Base-by-base conservation (phyloP, 2,113 vertebrate genomes). In the Cranoglanis bouderius region DNA sequence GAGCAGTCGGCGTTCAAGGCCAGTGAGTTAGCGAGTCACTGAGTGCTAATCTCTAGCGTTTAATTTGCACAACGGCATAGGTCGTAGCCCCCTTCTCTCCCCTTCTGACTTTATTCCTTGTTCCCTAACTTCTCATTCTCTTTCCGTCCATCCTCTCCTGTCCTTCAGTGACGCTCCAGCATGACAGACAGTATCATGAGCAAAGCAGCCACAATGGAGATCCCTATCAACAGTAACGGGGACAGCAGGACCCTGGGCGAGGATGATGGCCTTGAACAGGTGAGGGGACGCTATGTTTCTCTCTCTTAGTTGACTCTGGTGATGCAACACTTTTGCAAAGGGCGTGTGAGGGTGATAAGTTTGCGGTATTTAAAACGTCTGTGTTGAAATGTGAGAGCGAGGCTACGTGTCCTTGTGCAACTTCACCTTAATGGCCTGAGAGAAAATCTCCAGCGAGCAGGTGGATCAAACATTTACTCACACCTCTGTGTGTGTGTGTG, bases 141-240 rank as follows among this genome's bases (percentile, higher is more conserved):
- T 65, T 49, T 35, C 24, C 74, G n/a, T 77, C 81, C 26, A 87
- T 91, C 35, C 24, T 80, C 21, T 61, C 4, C 29, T 67, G 26
- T 83, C 38, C 53, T 49, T 4, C 90, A 92, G 90, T 57, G 24
- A 46, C 19, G 89, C 93, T 94, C 88, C 93, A 96, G 92, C 89
- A 99, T 99, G 98, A 96, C 97, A 9, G 98, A 99, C 85, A 96
- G 97, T 93, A 96, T 99, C 86, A 96, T 99, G 96, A 96, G 97
- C 93, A 99, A 99, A 93, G 98, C 98, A 0, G 98, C 98, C 90
- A 99, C 98, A 67, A 98, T 99, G 98, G 98, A 99, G 94, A 99
- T 99, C 93, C 97, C 98, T 53, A 99, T 99, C 94, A 97, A 97
- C 88, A 97, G 98, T 92, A 99, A 99, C 0, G 98, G 98, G 0